phyloP scores from a whole-genome alignment of 2,888 invertebrate genomes.

The Encarsia formosa region DNA sequence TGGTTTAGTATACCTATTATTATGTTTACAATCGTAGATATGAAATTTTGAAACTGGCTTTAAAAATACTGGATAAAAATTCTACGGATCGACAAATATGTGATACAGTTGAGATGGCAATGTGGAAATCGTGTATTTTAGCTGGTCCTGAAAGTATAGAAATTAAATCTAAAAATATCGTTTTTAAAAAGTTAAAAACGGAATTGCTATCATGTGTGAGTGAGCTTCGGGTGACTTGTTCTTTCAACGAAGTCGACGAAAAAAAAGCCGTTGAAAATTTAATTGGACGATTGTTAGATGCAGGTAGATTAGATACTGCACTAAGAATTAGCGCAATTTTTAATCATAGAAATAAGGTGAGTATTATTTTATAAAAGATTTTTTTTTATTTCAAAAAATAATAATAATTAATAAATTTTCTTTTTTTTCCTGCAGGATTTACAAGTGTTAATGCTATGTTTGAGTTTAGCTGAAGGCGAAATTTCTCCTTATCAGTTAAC shows the following conservation, averaged over 20 bases:
- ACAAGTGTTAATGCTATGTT: conserved; percentile 60
- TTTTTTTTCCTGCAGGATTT: conserved; percentile 49
- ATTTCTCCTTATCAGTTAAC: conserved; percentile 62
- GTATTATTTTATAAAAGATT: background rate
- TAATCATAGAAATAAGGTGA: conserved; percentile 43
- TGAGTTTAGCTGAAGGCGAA: conserved; percentile 62
- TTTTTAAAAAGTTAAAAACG: conserved; percentile 41
- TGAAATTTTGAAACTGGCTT: conserved; percentile 43
- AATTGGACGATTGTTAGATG: conserved; percentile 57
- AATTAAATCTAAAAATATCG: conserved; percentile 29
- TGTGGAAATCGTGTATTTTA: conserved; percentile 49
- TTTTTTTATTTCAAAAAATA: too few relatives aligned
- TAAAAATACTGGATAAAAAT: conserved; percentile 39
- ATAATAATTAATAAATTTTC: background rate
- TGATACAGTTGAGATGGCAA: conserved; percentile 45
- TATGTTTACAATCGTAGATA: conserved; percentile 32
- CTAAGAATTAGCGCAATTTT: conserved; percentile 55
- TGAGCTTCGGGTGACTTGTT: conserved; percentile 36
- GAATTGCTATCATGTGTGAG: conserved; percentile 40
- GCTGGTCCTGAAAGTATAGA: conserved; percentile 42
- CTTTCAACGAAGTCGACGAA: conserved; percentile 36
- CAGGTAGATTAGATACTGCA: conserved; percentile 59
- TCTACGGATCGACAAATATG: conserved; percentile 37
- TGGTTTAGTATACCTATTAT: background rate
- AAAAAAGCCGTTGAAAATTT: conserved; percentile 42